phyloP scores from a whole-genome alignment of 2,797 vertebrate species.

The Crenichthys baileyi region DNA sequence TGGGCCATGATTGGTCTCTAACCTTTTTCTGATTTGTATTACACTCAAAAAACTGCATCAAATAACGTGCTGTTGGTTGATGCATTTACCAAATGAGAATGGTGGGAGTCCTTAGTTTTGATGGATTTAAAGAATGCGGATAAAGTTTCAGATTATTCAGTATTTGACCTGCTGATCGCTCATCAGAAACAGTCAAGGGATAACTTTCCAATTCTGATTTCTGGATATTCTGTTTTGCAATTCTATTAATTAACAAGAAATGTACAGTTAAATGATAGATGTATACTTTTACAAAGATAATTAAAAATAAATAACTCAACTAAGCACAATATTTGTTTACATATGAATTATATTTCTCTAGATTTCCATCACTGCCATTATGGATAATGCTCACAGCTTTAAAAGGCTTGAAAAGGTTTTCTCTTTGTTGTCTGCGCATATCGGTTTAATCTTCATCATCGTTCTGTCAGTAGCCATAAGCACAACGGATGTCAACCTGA shows the following conservation, averaged over 20 bases:
- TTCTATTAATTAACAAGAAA: neutral
- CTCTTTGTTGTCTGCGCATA: constrained; percentile 60
- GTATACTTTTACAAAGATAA: neutral
- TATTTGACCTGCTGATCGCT: too few species aligned
- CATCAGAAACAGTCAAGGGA: too few species aligned
- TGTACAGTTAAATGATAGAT: neutral
- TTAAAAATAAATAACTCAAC: constrained; percentile 9
- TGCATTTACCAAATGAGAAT: too few species aligned
- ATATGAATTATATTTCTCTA: constrained; percentile 31
- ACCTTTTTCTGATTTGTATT: neutral
- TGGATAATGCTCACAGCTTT: constrained; percentile 25
- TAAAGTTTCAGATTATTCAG: too few species aligned
- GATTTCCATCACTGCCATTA: constrained; percentile 13
- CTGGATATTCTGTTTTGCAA: too few species aligned
- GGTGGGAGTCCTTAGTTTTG: too few species aligned
- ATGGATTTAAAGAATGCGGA: too few species aligned
- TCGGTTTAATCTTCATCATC: constrained; percentile 55
- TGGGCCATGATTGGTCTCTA: neutral
- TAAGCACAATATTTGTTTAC: constrained; percentile 9
- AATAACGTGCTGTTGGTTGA: neutral
- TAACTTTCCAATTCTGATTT: too few species aligned
- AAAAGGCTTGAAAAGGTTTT: constrained; percentile 42
- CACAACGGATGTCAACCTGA: constrained; percentile 47
- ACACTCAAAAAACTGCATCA: neutral
- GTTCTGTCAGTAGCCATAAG: constrained; percentile 46